Conservation (phyloP, 2,888 invertebrate species). For the Limnephilus marmoratus region DNA sequence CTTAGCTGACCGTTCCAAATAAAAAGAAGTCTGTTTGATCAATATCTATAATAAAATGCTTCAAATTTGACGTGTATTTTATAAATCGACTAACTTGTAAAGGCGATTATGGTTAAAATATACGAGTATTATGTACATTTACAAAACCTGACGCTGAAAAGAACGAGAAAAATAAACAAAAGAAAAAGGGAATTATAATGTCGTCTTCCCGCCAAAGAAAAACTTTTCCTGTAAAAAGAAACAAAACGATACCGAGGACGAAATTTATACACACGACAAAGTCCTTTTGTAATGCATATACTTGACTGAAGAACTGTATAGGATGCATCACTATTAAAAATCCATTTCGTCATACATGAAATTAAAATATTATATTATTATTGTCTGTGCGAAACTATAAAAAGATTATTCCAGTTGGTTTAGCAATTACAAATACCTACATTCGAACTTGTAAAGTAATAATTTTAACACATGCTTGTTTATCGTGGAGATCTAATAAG, state of each 20-base stretch:
- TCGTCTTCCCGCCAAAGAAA: constrained; percentile 31
- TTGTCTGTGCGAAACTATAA: too few relatives aligned
- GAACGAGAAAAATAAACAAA: not conserved
- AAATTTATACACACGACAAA: constrained; percentile 28
- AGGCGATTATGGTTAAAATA: not conserved
- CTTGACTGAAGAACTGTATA: not conserved
- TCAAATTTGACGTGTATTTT: not conserved
- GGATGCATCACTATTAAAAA: not conserved
- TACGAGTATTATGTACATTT: not conserved
- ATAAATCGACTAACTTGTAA: constrained; percentile 17
- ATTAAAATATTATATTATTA: too few relatives aligned
- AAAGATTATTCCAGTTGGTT: too few relatives aligned
- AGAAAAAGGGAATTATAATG: constrained; percentile 6
- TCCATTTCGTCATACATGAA: too few relatives aligned
- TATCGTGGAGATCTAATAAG: too few relatives aligned
- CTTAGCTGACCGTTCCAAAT: too few relatives aligned
- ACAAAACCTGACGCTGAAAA: not conserved
- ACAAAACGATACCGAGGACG: constrained; percentile 4
- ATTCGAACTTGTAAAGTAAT: too few relatives aligned
- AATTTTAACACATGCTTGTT: too few relatives aligned
- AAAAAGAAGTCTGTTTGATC: too few relatives aligned
- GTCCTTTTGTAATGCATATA: constrained; percentile 26
- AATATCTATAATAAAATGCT: too few relatives aligned
- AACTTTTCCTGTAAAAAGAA: constrained; percentile 35
- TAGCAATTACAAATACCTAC: too few relatives aligned